Evolutionary conservation across 2,888 invertebrate genomes (phyloP).

Genomic region (Brenthis hecate): DNA sequence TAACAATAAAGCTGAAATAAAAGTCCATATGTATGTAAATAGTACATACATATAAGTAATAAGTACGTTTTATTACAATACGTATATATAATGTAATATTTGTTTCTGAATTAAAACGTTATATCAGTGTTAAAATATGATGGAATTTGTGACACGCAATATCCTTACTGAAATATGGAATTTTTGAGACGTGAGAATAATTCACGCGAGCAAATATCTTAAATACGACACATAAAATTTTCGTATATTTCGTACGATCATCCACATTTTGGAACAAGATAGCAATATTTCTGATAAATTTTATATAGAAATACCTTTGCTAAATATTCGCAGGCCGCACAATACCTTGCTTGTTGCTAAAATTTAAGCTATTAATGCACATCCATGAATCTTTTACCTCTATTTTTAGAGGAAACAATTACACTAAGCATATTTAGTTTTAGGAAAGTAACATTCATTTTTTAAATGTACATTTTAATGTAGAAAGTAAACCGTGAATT

Average conservation of each 20-base stretch:
- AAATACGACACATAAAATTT: constrained; percentile 55
- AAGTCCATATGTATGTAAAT: no score
- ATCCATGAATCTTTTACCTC: background rate
- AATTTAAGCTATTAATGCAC: background rate
- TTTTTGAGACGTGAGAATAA: constrained; percentile 63
- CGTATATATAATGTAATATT: no score
- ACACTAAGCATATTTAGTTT: constrained; percentile 3
- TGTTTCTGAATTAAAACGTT: constrained; percentile 53
- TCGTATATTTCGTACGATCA: constrained; percentile 40
- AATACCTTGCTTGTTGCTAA: constrained; percentile 6
- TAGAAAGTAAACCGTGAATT: constrained; percentile 47
- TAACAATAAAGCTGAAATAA: no score
- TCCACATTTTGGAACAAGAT: constrained; percentile 37
- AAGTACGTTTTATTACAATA: no score
- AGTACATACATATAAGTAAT: no score
- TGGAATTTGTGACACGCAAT: constrained; percentile 52
- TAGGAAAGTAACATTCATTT: constrained; percentile 25
- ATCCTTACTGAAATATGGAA: constrained; percentile 58
- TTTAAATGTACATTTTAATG: constrained; percentile 30
- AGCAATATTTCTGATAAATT: constrained; percentile 25
- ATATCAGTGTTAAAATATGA: constrained; percentile 48
- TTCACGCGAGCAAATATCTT: constrained; percentile 72
- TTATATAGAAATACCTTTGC: constrained; percentile 27
- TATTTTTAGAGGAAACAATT: constrained; percentile 7
- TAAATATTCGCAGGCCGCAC: constrained; percentile 11